Percentiles rank a stretch among this genome's conserved stretches.
Conservation (phyloP, 2,113 vertebrate species). For the Charina bottae region DNA sequence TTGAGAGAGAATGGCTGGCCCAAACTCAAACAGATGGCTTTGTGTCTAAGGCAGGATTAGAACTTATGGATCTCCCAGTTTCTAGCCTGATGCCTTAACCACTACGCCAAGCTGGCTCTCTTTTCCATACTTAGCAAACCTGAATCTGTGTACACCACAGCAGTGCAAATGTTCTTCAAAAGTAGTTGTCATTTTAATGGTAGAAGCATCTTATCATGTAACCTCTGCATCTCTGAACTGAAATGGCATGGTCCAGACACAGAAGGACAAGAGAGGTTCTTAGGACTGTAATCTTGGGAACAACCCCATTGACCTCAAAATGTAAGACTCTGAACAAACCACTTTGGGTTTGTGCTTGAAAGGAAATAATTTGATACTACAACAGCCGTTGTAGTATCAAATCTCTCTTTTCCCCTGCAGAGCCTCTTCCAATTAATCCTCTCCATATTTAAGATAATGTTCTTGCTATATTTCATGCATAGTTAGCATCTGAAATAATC, state of each 20-base stretch:
- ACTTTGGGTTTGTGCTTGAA: neutral
- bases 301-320: neutral
- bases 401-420: neutral
- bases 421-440: neutral
- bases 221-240: neutral
- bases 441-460: constrained; percentile 5
- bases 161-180: neutral
- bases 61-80: neutral
- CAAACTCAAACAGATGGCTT: neutral
- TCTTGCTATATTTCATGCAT: neutral
- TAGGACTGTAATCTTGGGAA: neutral
- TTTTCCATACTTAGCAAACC: neutral
- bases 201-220: neutral
- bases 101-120: neutral
- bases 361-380: neutral
- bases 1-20: neutral
- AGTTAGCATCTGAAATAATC: constrained; percentile 21
- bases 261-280: neutral
- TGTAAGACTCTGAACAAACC: neutral
- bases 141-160: neutral
- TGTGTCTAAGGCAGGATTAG: neutral
- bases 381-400: constrained; percentile 5
- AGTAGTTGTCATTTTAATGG: neutral
- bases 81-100: neutral
- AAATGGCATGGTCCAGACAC: neutral